A percentile compares a stretch with the other conserved stretches of the same genome.
Evolutionary conservation across 2,797 vertebrate genomes (phyloP).

Genomic region (Enteromius unitaeniatus): DNA sequence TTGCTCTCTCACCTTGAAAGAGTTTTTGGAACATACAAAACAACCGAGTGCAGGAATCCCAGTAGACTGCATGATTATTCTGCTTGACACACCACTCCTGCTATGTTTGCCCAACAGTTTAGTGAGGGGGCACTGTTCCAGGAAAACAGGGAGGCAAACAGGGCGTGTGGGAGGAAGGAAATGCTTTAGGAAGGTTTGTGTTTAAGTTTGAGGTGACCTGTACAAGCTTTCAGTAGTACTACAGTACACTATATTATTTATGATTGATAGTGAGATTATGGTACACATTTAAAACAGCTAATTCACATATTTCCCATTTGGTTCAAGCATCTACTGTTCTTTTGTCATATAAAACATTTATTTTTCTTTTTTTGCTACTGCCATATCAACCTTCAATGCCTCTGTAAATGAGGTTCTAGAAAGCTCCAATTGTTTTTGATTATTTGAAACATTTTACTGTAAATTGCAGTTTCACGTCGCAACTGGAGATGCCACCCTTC

Average conservation of each 20-base stretch:
- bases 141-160: constrained; percentile 1
- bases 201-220: background rate
- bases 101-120: constrained; percentile 47
- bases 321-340: background rate
- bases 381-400: background rate
- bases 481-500: constrained; percentile 29
- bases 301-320: background rate
- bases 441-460: constrained; percentile 40
- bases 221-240: background rate
- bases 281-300: background rate
- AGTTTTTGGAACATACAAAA: constrained; percentile 51
- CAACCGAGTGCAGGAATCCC: constrained; percentile 49
- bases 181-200: background rate
- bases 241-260: background rate
- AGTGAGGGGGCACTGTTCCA: background rate
- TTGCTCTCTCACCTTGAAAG: constrained; percentile 56
- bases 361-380: background rate
- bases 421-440: constrained; percentile 29
- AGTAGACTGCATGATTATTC: constrained; percentile 50
- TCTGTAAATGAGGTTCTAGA: background rate
- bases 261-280: background rate
- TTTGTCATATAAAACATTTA: background rate
- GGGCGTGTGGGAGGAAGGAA: background rate
- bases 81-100: constrained; percentile 34
- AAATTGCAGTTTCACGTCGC: constrained; percentile 36